A percentile compares a stretch with the other conserved stretches of the same genome.
phyloP scores from a whole-genome alignment of 2,888 invertebrate species.

The Neoscelio sp. region DNA sequence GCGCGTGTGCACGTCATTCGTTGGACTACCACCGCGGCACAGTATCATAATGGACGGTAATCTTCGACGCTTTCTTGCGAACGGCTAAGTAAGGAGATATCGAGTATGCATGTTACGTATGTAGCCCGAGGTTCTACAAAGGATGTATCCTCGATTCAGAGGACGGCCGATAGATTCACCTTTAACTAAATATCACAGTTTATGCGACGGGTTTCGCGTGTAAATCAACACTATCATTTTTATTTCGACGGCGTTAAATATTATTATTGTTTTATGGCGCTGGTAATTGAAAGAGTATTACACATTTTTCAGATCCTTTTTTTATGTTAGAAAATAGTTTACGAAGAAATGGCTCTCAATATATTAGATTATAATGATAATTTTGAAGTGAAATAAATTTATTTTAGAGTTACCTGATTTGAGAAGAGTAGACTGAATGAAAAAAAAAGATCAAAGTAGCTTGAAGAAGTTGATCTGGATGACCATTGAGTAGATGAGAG shows the following conservation, averaged over 20 bases:
- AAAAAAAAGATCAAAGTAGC: no score
- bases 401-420: no score
- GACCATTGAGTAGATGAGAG: no score
- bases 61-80: conserved; percentile 67
- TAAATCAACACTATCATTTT: conserved; percentile 41
- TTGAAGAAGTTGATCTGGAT: no score
- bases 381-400: no score
- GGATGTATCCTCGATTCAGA: conserved; percentile 7
- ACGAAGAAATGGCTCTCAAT: no score
- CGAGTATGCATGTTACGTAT: conserved; percentile 15
- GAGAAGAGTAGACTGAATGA: no score
- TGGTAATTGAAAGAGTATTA: conserved; percentile 17
- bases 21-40: conserved; percentile 62
- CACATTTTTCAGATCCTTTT: no score
- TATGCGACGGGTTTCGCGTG: conserved; percentile 43
- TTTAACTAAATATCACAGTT: conserved; percentile 70
- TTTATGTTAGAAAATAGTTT: neutral
- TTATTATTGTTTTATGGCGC: conserved; percentile 29
- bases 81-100: conserved; percentile 67
- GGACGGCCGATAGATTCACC: conserved; percentile 64
- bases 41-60: conserved; percentile 69
- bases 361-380: no score
- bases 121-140: conserved; percentile 35
- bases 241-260: neutral
- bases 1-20: conserved; percentile 65